A percentile compares a stretch with the other conserved stretches of the same genome.
These are phyloP conservation scores for Apocrypta bakeri DNA, from an alignment of 1,140 invertebrate genomes.

Conservation along the genomic window DNA sequence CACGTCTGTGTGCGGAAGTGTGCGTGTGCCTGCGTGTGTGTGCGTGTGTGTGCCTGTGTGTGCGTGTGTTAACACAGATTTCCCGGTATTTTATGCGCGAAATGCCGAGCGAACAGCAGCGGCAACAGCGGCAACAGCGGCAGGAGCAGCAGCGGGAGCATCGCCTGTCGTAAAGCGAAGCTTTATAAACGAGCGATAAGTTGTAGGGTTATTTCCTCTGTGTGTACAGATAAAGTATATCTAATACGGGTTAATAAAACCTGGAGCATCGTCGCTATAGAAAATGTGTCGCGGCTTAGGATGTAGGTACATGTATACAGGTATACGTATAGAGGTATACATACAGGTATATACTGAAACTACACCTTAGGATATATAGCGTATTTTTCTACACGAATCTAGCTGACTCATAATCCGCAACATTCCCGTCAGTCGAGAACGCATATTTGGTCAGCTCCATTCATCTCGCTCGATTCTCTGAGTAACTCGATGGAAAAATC, in stretches of 20 bases:
- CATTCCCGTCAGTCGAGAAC: background rate
- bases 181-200: background rate
- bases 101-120: background rate
- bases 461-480: background rate
- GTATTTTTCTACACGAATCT: too few relatives aligned
- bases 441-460: constrained; percentile 1
- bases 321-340: too few relatives aligned
- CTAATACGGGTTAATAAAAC: background rate
- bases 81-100: constrained; percentile 1
- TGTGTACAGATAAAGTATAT: background rate
- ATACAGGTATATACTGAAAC: too few relatives aligned
- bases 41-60: too few relatives aligned
- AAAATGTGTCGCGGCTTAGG: background rate
- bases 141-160: too few relatives aligned
- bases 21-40: too few relatives aligned
- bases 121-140: too few relatives aligned
- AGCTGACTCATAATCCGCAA: too few relatives aligned
- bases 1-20: too few relatives aligned
- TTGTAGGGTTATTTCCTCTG: background rate
- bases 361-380: too few relatives aligned
- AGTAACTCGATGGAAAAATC: background rate
- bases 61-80: constrained; percentile 2
- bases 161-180: background rate
- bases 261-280: background rate
- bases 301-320: too few relatives aligned